Percentiles rank a stretch among this genome's conserved stretches.
phyloP scores from a whole-genome alignment of 2,888 invertebrate species.

The Asteroscopus sphinx region DNA sequence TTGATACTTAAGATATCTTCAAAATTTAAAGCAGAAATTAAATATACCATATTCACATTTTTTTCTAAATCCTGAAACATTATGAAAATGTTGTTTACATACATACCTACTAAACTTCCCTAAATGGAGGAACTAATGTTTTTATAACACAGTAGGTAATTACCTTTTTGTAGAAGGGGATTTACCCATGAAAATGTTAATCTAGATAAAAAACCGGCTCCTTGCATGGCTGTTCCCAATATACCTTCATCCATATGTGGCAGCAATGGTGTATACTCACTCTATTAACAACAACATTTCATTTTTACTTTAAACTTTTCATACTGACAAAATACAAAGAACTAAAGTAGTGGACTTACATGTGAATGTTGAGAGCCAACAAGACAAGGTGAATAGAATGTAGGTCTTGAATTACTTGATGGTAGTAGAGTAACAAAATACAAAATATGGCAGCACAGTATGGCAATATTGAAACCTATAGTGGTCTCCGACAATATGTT shows the following conservation, averaged over 20 bases:
- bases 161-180: constrained; percentile 94
- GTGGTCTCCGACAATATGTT: constrained; percentile 86
- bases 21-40: no score
- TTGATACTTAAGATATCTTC: no score
- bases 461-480: constrained; percentile 91
- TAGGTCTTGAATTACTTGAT: constrained; percentile 84
- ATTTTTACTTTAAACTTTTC: background rate
- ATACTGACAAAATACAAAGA: constrained; percentile 6
- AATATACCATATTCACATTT: no score
- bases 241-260: constrained; percentile 92
- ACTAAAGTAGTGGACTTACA: constrained; percentile 73
- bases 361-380: constrained; percentile 87
- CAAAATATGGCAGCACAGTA: constrained; percentile 91
- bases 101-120: no score
- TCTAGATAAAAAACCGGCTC: constrained; percentile 92
- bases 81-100: no score
- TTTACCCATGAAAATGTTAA: constrained; percentile 97
- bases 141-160: background rate
- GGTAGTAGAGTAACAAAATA: constrained; percentile 94
- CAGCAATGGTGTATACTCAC: constrained; percentile 91
- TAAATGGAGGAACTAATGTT: background rate
- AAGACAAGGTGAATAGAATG: constrained; percentile 84
- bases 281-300: constrained; percentile 72
- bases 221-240: constrained; percentile 95
- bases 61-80: no score